These are phyloP conservation scores for Mythimna impura DNA, from an alignment of 2,888 invertebrate species.

Conservation along the genomic window DNA sequence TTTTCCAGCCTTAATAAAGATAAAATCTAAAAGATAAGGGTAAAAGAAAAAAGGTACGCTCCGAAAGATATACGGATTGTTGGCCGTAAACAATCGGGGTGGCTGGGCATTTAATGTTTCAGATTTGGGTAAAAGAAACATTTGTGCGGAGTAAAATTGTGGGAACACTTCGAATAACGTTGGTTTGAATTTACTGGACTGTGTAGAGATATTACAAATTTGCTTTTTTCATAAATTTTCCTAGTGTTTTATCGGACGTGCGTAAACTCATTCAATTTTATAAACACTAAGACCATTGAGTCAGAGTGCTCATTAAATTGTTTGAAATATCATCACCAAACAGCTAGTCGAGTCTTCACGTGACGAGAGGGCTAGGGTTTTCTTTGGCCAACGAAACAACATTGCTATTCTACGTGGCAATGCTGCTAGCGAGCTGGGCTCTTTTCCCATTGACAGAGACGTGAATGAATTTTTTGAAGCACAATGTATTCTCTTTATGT, in stretches of 20 bases:
- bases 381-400: no score
- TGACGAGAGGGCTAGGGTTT: no score
- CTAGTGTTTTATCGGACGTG: constrained; percentile 2
- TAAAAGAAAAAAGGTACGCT: constrained; percentile 51
- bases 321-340: no score
- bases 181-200: constrained; percentile 36
- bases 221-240: constrained; percentile 14
- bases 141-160: constrained; percentile 35
- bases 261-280: not conserved
- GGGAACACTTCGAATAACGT: constrained; percentile 25
- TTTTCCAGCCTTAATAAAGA: constrained; percentile 59
- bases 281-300: no score
- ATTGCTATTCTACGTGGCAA: no score
- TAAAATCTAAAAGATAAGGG: constrained; percentile 62
- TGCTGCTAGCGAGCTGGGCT: no score
- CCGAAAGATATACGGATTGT: constrained; percentile 57
- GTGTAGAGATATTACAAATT: constrained; percentile 8
- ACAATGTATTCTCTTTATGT: no score
- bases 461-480: no score
- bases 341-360: no score
- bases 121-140: constrained; percentile 57
- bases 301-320: no score
- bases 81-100: constrained; percentile 56
- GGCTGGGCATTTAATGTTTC: constrained; percentile 55
- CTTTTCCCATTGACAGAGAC: no score